These are phyloP conservation scores for Hirtodrosophila histrioides DNA, from an alignment of 2,888 invertebrate genomes.

Conservation along the genomic window DNA sequence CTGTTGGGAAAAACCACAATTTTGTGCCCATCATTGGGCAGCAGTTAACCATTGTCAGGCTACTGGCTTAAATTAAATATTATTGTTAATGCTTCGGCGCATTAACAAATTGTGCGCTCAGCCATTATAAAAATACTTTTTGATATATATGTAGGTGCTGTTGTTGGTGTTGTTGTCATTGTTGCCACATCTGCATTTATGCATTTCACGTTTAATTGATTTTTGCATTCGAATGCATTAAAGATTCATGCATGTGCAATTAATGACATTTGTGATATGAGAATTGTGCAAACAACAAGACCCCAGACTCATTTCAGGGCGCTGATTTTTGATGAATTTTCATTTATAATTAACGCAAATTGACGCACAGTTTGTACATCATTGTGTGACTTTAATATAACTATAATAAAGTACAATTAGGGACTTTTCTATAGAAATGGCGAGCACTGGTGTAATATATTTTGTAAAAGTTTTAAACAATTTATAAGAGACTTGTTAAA, in stretches of 20 bases:
- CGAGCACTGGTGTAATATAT: no score
- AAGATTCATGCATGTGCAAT: conserved; percentile 72
- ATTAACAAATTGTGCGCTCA: conserved; percentile 54
- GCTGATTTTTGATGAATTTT: conserved; percentile 34
- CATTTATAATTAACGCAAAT: conserved; percentile 51
- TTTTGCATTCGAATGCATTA: conserved; percentile 71
- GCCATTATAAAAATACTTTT: conserved; percentile 15
- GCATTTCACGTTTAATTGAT: conserved; percentile 72
- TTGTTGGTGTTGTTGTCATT: conserved; percentile 7
- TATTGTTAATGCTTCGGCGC: conserved; percentile 49
- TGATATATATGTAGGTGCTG: not conserved
- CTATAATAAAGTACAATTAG: not conserved
- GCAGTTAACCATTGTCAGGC: conserved; percentile 14
- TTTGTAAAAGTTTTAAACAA: no score
- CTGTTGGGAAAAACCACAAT: no score
- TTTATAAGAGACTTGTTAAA: not conserved
- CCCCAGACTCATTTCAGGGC: conserved; percentile 13
- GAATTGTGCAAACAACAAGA: conserved; percentile 31
- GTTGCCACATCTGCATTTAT: conserved; percentile 23
- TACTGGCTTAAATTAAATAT: conserved; percentile 51
- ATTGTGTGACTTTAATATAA: conserved; percentile 2
- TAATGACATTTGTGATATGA: conserved; percentile 63
- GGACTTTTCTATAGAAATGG: no score
- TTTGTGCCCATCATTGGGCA: not conserved
- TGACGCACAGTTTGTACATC: conserved; percentile 1